phyloP scores from a whole-genome alignment of 2,888 invertebrate genomes.

The Polyommatus icarus region DNA sequence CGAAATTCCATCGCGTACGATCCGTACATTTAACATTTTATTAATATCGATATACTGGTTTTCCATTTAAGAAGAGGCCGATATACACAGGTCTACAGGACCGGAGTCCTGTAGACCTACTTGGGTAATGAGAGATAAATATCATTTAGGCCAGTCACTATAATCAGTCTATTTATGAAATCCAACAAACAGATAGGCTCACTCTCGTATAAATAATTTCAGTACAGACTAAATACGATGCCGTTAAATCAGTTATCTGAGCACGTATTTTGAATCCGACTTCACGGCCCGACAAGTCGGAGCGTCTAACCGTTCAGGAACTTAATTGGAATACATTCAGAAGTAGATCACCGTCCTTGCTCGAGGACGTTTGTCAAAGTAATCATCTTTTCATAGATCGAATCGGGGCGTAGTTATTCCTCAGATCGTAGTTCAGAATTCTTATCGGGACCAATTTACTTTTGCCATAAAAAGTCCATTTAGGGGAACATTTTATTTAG shows the following conservation, averaged over 20 bases:
- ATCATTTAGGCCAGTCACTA: too few species aligned
- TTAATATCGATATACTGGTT: too few species aligned
- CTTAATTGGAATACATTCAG: constrained; percentile 63
- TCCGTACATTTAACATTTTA: too few species aligned
- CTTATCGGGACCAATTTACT: constrained; percentile 10
- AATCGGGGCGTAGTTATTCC: constrained; percentile 52
- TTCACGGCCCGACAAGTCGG: neutral
- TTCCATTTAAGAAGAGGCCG: too few species aligned
- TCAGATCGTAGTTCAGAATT: constrained; percentile 41
- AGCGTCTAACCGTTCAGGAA: constrained; percentile 44
- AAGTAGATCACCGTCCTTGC: constrained; percentile 61
- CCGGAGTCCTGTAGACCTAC: too few species aligned
- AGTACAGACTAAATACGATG: neutral
- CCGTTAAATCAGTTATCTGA: neutral
- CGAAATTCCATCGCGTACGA: neutral
- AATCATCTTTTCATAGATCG: constrained; percentile 64
- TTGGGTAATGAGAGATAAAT: too few species aligned
- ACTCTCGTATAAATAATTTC: neutral
- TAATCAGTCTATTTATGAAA: neutral
- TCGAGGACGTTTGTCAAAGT: constrained; percentile 63
- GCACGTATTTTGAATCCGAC: neutral
- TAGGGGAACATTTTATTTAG: neutral
- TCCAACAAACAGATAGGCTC: neutral
- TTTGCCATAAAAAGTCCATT: neutral
- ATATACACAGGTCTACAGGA: too few species aligned